Conservation (phyloP, 2,113 vertebrate species). For the Nothoprocta perdicaria region DNA sequence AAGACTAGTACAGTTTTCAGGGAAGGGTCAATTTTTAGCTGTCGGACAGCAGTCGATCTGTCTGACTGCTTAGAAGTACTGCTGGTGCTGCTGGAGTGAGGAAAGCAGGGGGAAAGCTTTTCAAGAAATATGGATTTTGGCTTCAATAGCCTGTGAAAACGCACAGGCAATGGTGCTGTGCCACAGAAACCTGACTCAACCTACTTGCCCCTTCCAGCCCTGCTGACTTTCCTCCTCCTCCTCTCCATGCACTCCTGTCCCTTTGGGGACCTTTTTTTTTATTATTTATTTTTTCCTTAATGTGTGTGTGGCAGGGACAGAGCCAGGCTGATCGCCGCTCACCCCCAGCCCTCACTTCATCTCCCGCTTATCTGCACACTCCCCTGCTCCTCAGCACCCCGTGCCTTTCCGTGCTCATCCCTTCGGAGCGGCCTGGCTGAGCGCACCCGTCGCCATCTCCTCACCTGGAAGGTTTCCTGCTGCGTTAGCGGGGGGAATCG, state of each 20-base stretch:
- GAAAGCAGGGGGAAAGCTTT: not conserved
- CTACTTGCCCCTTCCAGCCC: not conserved
- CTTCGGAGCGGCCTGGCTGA: not conserved
- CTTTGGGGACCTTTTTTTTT: not conserved
- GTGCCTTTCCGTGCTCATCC: not conserved
- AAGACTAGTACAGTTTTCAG: not conserved
- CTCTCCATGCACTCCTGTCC: not conserved
- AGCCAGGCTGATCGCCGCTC: not conserved
- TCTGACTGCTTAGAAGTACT: not conserved
- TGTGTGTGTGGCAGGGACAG: not conserved
- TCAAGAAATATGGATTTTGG: not conserved
- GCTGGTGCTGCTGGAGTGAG: not conserved
- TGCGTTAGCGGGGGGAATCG: not conserved
- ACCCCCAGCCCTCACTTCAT: too few species aligned
- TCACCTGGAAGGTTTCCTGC: not conserved
- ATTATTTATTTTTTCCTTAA: not conserved
- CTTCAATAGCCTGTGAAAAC: not conserved
- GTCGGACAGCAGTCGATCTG: not conserved
- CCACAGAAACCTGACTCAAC: not conserved
- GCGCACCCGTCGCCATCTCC: not conserved
- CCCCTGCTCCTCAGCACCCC: not conserved
- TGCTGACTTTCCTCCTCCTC: not conserved
- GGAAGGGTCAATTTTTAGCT: not conserved
- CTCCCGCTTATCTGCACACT: too few species aligned
- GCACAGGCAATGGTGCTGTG: not conserved